A percentile compares a stretch with the other conserved stretches of the same genome.
Evolutionary conservation across 2,888 invertebrate species (phyloP).

Genomic region (Tenthredo mesomela): DNA sequence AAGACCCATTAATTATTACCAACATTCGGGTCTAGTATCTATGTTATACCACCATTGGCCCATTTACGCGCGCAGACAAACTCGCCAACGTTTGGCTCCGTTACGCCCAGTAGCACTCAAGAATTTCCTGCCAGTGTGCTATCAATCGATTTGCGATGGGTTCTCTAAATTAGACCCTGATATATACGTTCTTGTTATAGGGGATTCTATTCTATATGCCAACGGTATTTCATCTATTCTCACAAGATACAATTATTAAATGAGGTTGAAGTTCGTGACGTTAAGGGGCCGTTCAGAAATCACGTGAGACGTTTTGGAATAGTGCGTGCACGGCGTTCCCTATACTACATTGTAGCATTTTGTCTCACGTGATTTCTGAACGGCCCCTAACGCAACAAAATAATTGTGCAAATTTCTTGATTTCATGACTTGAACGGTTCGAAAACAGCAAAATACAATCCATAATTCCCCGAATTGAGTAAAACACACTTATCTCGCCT

Average conservation of each 20-base stretch:
- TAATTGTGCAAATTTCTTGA: too few relatives aligned
- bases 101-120: slow-evolving; percentile 42
- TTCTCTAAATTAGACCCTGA: slow-evolving; percentile 32
- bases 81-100: slow-evolving; percentile 39
- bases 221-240: background rate
- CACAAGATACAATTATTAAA: background rate
- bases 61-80: slow-evolving; percentile 35
- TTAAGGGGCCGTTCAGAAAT: too few relatives aligned
- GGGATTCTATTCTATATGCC: background rate
- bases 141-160: slow-evolving; percentile 45
- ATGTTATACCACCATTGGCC: slow-evolving; percentile 24
- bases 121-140: slow-evolving; percentile 40
- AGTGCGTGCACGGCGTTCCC: too few relatives aligned
- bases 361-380: too few relatives aligned
- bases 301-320: too few relatives aligned
- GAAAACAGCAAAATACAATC: too few relatives aligned
- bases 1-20: slow-evolving; percentile 42
- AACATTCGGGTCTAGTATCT: slow-evolving; percentile 44
- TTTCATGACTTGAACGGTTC: too few relatives aligned
- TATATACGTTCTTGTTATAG: background rate
- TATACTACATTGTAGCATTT: too few relatives aligned
- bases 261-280: too few relatives aligned
- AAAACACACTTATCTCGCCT: too few relatives aligned
- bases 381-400: too few relatives aligned
- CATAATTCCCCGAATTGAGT: too few relatives aligned